Evolutionary conservation across 2,797 vertebrate species (phyloP).

Genomic region (Catamblyrhynchus diadema): DNA sequence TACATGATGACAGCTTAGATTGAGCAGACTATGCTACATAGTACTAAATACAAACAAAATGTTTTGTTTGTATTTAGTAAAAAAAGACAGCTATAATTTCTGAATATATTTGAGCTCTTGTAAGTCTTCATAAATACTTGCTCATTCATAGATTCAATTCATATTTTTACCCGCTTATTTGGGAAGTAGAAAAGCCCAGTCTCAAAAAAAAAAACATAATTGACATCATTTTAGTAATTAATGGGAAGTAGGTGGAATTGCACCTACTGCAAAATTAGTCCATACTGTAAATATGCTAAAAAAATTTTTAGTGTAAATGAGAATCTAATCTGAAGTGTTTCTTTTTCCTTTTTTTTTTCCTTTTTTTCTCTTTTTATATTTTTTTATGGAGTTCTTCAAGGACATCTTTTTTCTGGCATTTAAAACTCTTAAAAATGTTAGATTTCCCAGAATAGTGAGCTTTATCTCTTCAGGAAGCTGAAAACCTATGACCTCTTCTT

Average conservation of each 20-base stretch:
- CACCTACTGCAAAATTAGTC: not conserved
- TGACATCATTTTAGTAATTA: not conserved
- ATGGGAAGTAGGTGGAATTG: not conserved
- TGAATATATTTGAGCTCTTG: not conserved
- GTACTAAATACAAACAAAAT: not conserved
- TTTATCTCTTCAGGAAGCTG: constrained; percentile 8
- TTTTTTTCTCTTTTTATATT: not conserved
- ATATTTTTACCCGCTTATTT: not conserved
- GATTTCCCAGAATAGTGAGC: constrained; percentile 1
- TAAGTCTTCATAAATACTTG: not conserved
- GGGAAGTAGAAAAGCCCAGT: not conserved
- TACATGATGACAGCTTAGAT: not conserved
- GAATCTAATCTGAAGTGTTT: not conserved
- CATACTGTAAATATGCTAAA: not conserved
- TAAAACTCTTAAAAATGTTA: not conserved
- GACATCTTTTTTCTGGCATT: constrained; percentile 14
- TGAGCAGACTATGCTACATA: not conserved
- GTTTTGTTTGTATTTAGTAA: not conserved
- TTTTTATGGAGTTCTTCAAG: constrained; percentile 14
- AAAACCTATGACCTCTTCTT: constrained; percentile 15
- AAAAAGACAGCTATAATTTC: constrained; percentile 2
- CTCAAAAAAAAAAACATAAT: not conserved
- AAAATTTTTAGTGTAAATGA: not conserved
- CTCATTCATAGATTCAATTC: not conserved
- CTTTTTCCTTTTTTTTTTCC: not conserved